Conservation (phyloP, 2,888 invertebrate genomes). For the Harpalus rufipes region DNA sequence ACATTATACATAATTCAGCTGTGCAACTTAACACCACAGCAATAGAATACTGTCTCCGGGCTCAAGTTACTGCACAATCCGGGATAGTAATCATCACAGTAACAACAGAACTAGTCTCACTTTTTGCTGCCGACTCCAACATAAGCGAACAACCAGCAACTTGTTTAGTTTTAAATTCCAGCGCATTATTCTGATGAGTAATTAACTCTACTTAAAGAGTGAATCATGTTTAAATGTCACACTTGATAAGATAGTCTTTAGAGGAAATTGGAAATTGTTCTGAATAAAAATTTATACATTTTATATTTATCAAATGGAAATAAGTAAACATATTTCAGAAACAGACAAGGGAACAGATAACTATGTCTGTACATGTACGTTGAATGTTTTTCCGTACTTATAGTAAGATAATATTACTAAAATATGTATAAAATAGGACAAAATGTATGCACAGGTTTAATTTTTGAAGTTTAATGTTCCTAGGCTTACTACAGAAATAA, state of each 20-base stretch:
- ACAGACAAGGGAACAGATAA: too few relatives aligned
- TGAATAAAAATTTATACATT: too few relatives aligned
- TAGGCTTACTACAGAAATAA: too few relatives aligned
- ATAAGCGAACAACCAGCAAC: conserved; percentile 38
- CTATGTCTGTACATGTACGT: too few relatives aligned
- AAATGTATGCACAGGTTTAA: too few relatives aligned
- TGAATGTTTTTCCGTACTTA: too few relatives aligned
- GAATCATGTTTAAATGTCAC: conserved; percentile 42
- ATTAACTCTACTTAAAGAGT: conserved; percentile 49
- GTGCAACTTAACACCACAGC: conserved; percentile 22
- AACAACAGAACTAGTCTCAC: conserved; percentile 1
- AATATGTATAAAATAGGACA: too few relatives aligned
- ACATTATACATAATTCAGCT: conserved; percentile 30
- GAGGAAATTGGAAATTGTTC: conserved; percentile 8
- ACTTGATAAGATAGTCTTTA: conserved; percentile 36
- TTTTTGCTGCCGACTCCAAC: conserved; percentile 34
- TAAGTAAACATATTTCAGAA: too few relatives aligned
- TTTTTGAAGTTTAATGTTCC: too few relatives aligned
- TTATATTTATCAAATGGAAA: too few relatives aligned
- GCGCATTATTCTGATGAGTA: conserved; percentile 42
- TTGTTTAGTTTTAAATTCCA: conserved; percentile 53
- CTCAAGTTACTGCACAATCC: conserved; percentile 45
- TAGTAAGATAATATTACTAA: too few relatives aligned
- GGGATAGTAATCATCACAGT: conserved; percentile 48
- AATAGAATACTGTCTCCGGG: conserved; percentile 7